A percentile compares a stretch with the other conserved stretches of the same genome.
Evolutionary conservation across 35 echinoderm and acorn worm species (phyloP).

Genomic region (Ptychodera flava): DNA sequence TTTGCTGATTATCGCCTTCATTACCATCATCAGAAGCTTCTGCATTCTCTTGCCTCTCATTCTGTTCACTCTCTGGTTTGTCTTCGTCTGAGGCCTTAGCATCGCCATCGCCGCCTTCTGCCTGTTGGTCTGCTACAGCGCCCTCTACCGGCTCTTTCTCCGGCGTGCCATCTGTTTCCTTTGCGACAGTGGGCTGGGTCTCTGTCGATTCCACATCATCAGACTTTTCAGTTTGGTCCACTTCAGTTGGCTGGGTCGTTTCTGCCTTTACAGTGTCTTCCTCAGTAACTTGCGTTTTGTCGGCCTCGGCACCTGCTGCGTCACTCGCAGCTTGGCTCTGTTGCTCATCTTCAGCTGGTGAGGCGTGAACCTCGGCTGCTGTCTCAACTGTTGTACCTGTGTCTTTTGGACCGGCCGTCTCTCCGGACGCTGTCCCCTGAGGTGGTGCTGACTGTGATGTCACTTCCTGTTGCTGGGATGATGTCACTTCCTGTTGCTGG

Average conservation of each 20-base stretch:
- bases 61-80: not conserved
- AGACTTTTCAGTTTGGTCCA: too few species aligned
- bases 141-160: not conserved
- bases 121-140: not conserved
- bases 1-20: not conserved
- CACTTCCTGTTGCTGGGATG: not conserved
- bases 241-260: not conserved
- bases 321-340: not conserved
- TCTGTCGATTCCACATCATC: not conserved
- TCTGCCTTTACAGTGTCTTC: not conserved
- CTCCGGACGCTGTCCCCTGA: not conserved
- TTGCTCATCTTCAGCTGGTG: not conserved
- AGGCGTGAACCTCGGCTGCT: not conserved
- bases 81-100: not conserved
- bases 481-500: not conserved
- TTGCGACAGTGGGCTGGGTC: not conserved
- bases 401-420: not conserved
- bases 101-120: not conserved
- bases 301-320: not conserved
- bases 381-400: not conserved
- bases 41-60: too few species aligned
- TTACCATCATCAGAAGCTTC: not conserved
- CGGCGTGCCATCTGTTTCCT: not conserved
- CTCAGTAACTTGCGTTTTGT: not conserved
- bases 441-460: not conserved